Evolutionary conservation across 2,113 vertebrate genomes (phyloP), one percentile per base, ranked within the genome.

Genomic region (Pleuronectes platessa): DNA sequence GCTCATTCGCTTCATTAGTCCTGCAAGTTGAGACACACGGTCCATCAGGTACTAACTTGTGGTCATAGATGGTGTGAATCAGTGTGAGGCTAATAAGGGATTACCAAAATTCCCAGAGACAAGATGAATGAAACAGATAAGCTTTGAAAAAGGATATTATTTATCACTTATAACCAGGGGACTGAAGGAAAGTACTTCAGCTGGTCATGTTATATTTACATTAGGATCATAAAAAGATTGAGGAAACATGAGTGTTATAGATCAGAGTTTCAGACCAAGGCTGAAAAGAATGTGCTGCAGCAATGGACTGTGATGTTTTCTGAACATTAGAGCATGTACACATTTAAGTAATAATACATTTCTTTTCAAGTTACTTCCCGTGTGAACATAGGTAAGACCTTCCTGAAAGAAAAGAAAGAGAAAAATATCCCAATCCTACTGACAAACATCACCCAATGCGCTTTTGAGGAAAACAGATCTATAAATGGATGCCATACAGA

Each of bases 11-110:
- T 51, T 20, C 17, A 18, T 51, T 83, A 81, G 65, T 20, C 13
- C 4, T 70, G 78, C 55, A 74, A 81, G 35, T 54, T 81, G 23
- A 79, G 61, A 77, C 78, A 71, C 66, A 64, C 60, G 8, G 51
- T 10, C 51, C 51, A 54, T 11, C 51, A 54, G 18, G 2, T 54
- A 54, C 51, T 35, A 14, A 26, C 5, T 71, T 82, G 67, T 74
- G 61, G 68, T 62, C 42, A 75, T 8, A n/a, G 45, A 51, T 24
- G 6, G 54, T 71, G 20, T 68, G 66, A 67, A 74, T 68, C 58
- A 60, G 58, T 70, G 40, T 10, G 42, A 8, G 14, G 56, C 35
- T 49, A 65, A 56, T 54, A 5, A 54, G 63, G 15, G 53, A 37
- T 40, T 58, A 49, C 17, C 37, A 61, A 72, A 69, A 63, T 82